Evolutionary conservation across 2,113 vertebrate genomes (phyloP), one percentile per base, ranked within the genome.

Genomic region (Chaetodon auriga): DNA sequence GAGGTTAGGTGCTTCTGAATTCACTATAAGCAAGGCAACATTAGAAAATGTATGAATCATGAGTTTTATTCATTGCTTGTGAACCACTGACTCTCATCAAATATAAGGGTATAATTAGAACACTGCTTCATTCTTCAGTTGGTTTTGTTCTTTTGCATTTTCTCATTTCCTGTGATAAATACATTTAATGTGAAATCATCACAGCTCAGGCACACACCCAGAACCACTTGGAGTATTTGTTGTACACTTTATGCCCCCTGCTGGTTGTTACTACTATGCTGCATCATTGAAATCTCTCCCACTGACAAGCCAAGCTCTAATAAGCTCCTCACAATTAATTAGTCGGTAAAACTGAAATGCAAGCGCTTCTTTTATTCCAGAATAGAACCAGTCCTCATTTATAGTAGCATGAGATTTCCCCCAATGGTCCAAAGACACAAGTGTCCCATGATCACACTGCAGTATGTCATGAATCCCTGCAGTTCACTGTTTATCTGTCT

Each of bases 91-190:
- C 53, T 77, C 63, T 90, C 66, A 87, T 92, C 70, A 92, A 94
- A 93, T 94, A 94, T 86, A 94, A 91, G 81, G 61, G 82, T 91
- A 75, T 65, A 76, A 85, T 80, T 57, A 73, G 43, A 91, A 90
- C 43, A 73, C 23, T 74, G 36, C 58, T 62, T 71, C 30, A 78
- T 80, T 85, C 23, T 76, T 86, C 61, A 69, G 53, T 87, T 81
- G 61, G 25, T 55, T 90, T 90, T 81, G 69, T 82, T 87, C n/a
- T 75, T 71, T 76, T 79, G 21, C 55, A 69, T 82, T 68, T 78
- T 41, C 23, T 73, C 21, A 72, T 78, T 65, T 68, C 46, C 41
- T 64, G 18, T 43, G 36, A 63, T 63, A 23, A 87, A 48, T 65
- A 48, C 69, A 60, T 61, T 23, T 65, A 2, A 54, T 41, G 75